Percentiles rank a stretch among this genome's conserved stretches.
Conservation (phyloP, 2,797 vertebrate genomes). For the Anguilla megastoma region DNA sequence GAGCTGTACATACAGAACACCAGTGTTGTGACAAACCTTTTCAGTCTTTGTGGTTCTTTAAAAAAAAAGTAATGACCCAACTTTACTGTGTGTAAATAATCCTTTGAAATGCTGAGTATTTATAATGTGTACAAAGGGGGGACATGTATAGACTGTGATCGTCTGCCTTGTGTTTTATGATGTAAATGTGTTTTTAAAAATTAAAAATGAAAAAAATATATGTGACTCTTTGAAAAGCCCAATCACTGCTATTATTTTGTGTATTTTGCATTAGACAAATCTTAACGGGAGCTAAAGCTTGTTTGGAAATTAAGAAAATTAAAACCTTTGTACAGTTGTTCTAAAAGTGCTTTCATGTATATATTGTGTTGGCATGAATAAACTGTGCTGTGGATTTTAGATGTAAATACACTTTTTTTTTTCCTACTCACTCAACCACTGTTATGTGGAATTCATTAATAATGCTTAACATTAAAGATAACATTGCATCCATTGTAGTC, state of each 20-base stretch:
- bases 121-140: slow-evolving; percentile 32
- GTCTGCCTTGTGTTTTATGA: slow-evolving; percentile 41
- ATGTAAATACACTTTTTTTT: slow-evolving; percentile 38
- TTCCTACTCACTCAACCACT: slow-evolving; percentile 38
- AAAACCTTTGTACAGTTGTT: slow-evolving; percentile 38
- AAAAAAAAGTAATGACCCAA: neutral
- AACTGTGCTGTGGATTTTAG: slow-evolving; percentile 36
- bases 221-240: slow-evolving; percentile 34
- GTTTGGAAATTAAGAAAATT: slow-evolving; percentile 22
- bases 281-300: slow-evolving; percentile 29
- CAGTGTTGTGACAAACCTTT: slow-evolving; percentile 18
- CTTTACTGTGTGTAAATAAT: slow-evolving; percentile 34
- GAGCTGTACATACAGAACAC: slow-evolving; percentile 8
- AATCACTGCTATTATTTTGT: slow-evolving; percentile 32
- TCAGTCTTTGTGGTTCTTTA: slow-evolving; percentile 20
- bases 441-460: slow-evolving; percentile 34
- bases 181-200: slow-evolving; percentile 39
- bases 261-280: slow-evolving; percentile 37
- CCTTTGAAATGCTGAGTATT: slow-evolving; percentile 30
- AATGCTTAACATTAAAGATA: slow-evolving; percentile 36
- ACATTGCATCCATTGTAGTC: slow-evolving; percentile 24
- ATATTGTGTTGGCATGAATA: slow-evolving; percentile 39
- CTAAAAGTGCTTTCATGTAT: slow-evolving; percentile 36
- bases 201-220: slow-evolving; percentile 29
- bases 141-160: slow-evolving; percentile 38